A percentile compares a stretch with the other conserved stretches of the same genome.
phyloP scores from a whole-genome alignment of 2,113 vertebrate genomes.

The Nestor notabilis region DNA sequence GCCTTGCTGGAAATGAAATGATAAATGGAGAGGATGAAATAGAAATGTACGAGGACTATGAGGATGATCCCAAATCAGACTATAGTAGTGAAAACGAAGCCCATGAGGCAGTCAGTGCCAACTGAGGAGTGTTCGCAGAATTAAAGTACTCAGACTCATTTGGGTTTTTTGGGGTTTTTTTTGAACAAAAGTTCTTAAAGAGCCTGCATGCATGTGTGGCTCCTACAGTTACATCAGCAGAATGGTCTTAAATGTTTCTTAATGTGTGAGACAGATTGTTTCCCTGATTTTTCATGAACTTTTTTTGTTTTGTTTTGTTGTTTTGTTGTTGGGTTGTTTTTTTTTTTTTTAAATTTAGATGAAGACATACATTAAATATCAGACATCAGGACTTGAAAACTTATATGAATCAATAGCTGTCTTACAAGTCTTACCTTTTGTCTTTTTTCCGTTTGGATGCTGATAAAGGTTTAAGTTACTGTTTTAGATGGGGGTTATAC shows the following conservation, averaged over 20 bases:
- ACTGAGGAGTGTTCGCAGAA: slow-evolving; percentile 85
- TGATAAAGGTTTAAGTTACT: slow-evolving; percentile 93
- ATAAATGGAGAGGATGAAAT: slow-evolving; percentile 96
- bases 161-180: slow-evolving; percentile 60
- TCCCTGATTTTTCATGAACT: slow-evolving; percentile 85
- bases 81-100: slow-evolving; percentile 99
- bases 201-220: slow-evolving; percentile 97
- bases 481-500: slow-evolving; percentile 94
- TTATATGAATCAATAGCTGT: slow-evolving; percentile 87
- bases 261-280: slow-evolving; percentile 93
- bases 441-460: slow-evolving; percentile 87
- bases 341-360: slow-evolving; percentile 84
- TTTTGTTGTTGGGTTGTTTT: slow-evolving; percentile 59
- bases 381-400: slow-evolving; percentile 95
- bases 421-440: slow-evolving; percentile 91
- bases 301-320: background rate
- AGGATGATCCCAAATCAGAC: slow-evolving; percentile 99
- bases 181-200: slow-evolving; percentile 84
- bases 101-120: slow-evolving; percentile 93
- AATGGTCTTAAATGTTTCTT: slow-evolving; percentile 99
- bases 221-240: slow-evolving; percentile 92
- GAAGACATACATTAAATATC: slow-evolving; percentile 89
- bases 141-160: slow-evolving; percentile 79
- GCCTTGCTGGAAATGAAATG: slow-evolving; percentile 83
- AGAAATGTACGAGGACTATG: slow-evolving; percentile 99